Conservation (phyloP, 2,797 vertebrate genomes). For the Rhodeus uyekii region DNA sequence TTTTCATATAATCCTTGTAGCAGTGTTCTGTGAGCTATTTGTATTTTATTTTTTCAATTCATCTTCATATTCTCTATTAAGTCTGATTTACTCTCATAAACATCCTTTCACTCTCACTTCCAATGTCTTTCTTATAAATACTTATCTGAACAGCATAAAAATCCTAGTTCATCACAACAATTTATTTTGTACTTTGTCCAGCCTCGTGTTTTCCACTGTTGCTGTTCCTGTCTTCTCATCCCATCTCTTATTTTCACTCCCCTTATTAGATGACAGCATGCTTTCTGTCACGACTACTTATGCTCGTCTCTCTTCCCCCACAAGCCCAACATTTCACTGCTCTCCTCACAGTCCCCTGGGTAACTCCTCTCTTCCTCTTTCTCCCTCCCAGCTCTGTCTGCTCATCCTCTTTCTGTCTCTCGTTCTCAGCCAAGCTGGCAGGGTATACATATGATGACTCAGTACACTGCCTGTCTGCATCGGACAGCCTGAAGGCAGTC, state of each 20-base stretch:
- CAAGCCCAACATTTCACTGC: neutral
- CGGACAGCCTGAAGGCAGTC: constrained; percentile 61
- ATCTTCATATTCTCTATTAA: neutral
- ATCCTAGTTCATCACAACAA: neutral
- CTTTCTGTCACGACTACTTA: constrained; percentile 14
- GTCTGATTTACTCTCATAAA: neutral
- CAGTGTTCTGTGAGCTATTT: no score
- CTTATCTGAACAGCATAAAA: neutral
- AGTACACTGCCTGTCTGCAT: constrained; percentile 52
- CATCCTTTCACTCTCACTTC: neutral
- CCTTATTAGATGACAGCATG: constrained; percentile 26
- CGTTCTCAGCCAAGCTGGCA: constrained; percentile 50
- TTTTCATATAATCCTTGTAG: no score
- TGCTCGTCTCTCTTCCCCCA: constrained; percentile 11
- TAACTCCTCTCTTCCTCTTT: constrained; percentile 10
- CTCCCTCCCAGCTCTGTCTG: constrained; percentile 23
- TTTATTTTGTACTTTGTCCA: constrained; percentile 9
- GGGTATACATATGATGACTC: constrained; percentile 55
- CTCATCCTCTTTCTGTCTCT: constrained; percentile 40
- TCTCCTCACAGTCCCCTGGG: constrained; percentile 20
- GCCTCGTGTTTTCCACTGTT: neutral
- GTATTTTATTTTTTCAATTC: neutral
- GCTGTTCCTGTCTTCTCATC: neutral
- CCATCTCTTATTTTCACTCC: constrained; percentile 5
- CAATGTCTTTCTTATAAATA: neutral